These are phyloP conservation scores for Drosophila testacea DNA, from an alignment of 2,888 invertebrate genomes.

Conservation along the genomic window DNA sequence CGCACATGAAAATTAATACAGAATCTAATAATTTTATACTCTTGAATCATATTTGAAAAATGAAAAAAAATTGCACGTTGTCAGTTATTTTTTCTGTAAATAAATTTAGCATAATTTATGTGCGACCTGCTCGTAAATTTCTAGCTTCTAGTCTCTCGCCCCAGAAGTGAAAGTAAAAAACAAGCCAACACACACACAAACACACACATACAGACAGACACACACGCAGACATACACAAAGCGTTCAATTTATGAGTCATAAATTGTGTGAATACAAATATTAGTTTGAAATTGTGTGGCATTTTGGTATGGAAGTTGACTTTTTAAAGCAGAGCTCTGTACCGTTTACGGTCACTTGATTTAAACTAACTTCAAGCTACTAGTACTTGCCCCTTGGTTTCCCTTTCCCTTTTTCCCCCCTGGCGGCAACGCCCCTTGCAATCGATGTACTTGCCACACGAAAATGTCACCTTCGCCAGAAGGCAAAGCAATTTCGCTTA, in stretches of 20 bases:
- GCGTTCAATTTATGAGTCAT: slow-evolving; percentile 52
- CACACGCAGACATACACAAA: slow-evolving; percentile 28
- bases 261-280: slow-evolving; percentile 54
- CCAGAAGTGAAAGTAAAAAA: slow-evolving; percentile 23
- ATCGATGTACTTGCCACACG: slow-evolving; percentile 24
- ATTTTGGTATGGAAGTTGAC: slow-evolving; percentile 28
- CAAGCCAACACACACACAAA: slow-evolving; percentile 4
- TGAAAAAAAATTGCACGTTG: slow-evolving; percentile 8
- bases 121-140: slow-evolving; percentile 43
- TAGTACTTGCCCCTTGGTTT: not conserved
- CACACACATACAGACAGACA: slow-evolving; percentile 6
- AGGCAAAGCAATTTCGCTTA: slow-evolving; percentile 56
- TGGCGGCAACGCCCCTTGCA: not conserved
- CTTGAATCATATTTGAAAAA: not conserved
- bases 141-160: slow-evolving; percentile 16
- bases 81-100: slow-evolving; percentile 10
- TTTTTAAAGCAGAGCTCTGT: slow-evolving; percentile 23
- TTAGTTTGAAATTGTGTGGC: slow-evolving; percentile 31
- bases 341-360: slow-evolving; percentile 51
- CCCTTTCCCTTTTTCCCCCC: not conserved
- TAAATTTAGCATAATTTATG: slow-evolving; percentile 47
- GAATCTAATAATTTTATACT: not conserved
- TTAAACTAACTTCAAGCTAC: slow-evolving; percentile 18
- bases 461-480: slow-evolving; percentile 61
- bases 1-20: not conserved